These are phyloP conservation scores for Prenolepis imparis DNA, from an alignment of 2,888 invertebrate genomes.

Conservation along the genomic window DNA sequence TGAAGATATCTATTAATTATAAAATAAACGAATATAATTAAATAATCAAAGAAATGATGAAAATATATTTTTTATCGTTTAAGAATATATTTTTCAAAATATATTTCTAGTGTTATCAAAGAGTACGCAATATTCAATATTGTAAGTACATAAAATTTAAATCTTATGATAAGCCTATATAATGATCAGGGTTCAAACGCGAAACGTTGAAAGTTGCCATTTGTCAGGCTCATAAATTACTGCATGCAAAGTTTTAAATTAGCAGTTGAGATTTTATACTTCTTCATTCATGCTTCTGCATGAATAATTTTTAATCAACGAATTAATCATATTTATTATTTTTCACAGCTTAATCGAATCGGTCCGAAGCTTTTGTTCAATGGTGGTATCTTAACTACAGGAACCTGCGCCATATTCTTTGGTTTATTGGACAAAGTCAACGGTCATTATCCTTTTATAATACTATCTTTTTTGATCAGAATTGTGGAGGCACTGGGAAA, in stretches of 20 bases:
- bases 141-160: background rate
- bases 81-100: background rate
- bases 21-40: background rate
- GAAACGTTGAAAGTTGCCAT: background rate
- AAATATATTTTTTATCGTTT: background rate
- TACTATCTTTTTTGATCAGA: conserved; percentile 92
- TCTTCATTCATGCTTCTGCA: background rate
- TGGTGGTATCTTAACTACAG: conserved; percentile 93
- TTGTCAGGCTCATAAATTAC: conserved; percentile 1
- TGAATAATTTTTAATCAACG: background rate
- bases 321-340: background rate
- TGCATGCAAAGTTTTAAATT: background rate
- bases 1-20: background rate
- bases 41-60: background rate
- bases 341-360: conserved; percentile 89
- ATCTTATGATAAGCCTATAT: background rate
- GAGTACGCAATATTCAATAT: background rate
- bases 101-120: background rate
- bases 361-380: conserved; percentile 94
- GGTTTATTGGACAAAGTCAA: conserved; percentile 91
- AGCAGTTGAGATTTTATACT: background rate
- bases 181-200: background rate
- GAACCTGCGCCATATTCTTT: conserved; percentile 92
- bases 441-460: conserved; percentile 91
- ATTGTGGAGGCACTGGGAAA: conserved; percentile 95